phyloP scores from a whole-genome alignment of 92 coral and sea anemone genomes.

The Hydrozoanthus gracilis region DNA sequence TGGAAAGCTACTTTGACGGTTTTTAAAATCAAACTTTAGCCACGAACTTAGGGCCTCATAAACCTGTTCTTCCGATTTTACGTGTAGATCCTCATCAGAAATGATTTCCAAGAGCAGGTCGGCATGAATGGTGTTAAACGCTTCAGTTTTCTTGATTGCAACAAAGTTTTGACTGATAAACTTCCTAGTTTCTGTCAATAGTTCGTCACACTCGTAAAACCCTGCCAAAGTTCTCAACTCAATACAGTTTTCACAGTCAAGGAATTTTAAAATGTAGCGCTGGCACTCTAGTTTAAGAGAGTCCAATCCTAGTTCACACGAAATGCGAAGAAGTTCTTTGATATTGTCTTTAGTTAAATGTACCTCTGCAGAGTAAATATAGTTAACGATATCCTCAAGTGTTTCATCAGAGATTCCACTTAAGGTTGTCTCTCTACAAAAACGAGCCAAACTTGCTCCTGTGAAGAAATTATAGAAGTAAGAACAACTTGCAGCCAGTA shows the following conservation, averaged over 20 bases:
- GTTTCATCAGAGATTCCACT: constrained; percentile 70
- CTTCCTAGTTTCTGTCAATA: constrained; percentile 68
- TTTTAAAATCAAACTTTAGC: constrained; percentile 71
- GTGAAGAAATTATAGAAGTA: constrained; percentile 81
- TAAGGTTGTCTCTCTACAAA: constrained; percentile 66
- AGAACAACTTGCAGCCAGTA: constrained; percentile 87
- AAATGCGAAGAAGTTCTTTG: constrained; percentile 71
- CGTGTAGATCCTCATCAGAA: constrained; percentile 86
- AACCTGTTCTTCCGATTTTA: constrained; percentile 81
- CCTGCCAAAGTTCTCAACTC: constrained; percentile 74
- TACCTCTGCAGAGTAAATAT: constrained; percentile 79
- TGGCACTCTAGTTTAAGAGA: constrained; percentile 70
- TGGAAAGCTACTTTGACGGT: constrained; percentile 64
- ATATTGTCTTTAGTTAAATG: constrained; percentile 69
- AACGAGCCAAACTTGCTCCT: constrained; percentile 73
- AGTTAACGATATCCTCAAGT: constrained; percentile 65
- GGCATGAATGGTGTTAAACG: constrained; percentile 65
- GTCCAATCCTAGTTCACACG: constrained; percentile 74
- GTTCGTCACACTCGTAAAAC: constrained; percentile 70
- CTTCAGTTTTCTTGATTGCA: constrained; percentile 59
- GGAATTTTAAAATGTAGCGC: constrained; percentile 64
- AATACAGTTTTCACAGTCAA: constrained; percentile 78
- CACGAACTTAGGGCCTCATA: constrained; percentile 78
- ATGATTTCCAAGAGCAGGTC: constrained; percentile 69
- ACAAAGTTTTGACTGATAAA: constrained; percentile 75